phyloP scores from a whole-genome alignment of 2,797 vertebrate species.

The Cyprinodon diabolis region DNA sequence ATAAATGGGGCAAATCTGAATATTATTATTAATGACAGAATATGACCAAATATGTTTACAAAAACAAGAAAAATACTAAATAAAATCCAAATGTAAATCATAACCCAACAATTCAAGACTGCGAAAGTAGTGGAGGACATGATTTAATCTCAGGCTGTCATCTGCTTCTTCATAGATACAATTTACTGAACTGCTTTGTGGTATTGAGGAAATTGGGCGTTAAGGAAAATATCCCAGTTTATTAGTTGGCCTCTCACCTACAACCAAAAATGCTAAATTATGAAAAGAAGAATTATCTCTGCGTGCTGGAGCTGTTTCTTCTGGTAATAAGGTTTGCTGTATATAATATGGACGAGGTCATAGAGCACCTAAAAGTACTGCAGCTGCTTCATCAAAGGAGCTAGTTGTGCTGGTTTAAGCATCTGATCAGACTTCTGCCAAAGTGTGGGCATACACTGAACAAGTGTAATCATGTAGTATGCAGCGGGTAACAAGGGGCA shows the following conservation, averaged over 20 bases:
- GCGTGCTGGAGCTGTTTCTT: background rate
- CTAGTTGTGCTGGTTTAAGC: background rate
- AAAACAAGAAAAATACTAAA: no score
- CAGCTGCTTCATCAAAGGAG: background rate
- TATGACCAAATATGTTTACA: no score
- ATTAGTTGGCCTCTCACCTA: background rate
- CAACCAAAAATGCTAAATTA: background rate
- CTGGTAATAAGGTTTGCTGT: background rate
- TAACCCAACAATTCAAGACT: no score
- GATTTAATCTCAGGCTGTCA: no score
- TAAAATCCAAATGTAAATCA: no score
- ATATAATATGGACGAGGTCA: background rate
- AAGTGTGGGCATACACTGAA: no score
- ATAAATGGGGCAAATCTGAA: no score
- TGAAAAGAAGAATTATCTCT: background rate
- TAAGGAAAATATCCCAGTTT: background rate
- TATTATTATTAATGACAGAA: no score
- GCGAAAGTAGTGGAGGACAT: background rate
- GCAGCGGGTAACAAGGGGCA: no score
- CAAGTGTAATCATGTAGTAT: no score
- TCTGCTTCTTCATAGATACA: background rate
- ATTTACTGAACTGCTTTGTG: background rate
- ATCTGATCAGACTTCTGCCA: background rate
- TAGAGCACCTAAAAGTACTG: background rate
- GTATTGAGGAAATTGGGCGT: background rate